Conservation (phyloP, 2,113 vertebrate genomes). For the Dissostichus mawsoni region DNA sequence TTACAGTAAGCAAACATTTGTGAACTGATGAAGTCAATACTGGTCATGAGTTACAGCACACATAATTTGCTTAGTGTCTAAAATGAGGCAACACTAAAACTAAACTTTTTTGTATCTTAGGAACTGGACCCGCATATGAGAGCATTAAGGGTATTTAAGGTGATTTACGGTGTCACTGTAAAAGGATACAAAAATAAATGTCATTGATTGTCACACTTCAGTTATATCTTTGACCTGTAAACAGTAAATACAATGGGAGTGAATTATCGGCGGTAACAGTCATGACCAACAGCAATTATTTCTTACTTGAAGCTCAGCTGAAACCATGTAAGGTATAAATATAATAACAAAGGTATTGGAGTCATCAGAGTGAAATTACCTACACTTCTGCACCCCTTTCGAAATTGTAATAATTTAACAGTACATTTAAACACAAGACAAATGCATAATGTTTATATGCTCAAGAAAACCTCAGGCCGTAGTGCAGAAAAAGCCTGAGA, state of each 20-base stretch:
- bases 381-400: not conserved
- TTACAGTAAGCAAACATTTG: constrained; percentile 22
- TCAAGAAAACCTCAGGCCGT: not conserved
- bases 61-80: not conserved
- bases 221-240: too few species aligned
- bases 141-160: too few species aligned
- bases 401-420: not conserved
- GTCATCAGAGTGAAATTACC: too few species aligned
- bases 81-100: not conserved
- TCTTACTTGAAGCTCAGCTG: too few species aligned
- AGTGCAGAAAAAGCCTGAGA: not conserved
- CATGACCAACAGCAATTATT: too few species aligned
- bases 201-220: too few species aligned
- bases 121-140: not conserved
- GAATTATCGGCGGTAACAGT: too few species aligned
- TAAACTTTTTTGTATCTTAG: not conserved
- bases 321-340: not conserved
- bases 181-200: too few species aligned
- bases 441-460: not conserved
- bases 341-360: too few species aligned
- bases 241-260: too few species aligned
- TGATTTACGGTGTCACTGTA: too few species aligned
- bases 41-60: constrained; percentile 7
- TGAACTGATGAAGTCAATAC: constrained; percentile 37
- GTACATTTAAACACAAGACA: not conserved